phyloP scores from a whole-genome alignment of 2,797 vertebrate genomes.

The Gobionotothen gibberifrons region DNA sequence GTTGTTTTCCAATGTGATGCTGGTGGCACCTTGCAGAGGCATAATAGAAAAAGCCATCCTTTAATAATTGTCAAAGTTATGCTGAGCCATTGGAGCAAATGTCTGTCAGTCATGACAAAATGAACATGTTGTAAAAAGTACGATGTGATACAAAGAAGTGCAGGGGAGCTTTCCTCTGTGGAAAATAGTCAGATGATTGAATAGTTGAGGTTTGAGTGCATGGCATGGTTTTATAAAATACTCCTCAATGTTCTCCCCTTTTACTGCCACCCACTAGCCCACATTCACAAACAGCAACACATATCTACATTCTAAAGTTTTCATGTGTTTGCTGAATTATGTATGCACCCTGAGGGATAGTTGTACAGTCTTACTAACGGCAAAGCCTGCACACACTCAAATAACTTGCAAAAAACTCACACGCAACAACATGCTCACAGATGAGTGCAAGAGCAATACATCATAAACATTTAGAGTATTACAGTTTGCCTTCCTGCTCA shows the following conservation, averaged over 20 bases:
- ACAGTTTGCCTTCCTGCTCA: constrained; percentile 16
- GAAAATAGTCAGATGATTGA: constrained; percentile 14
- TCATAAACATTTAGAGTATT: constrained; percentile 25
- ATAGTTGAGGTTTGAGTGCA: constrained; percentile 22
- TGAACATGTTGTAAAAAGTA: constrained; percentile 17
- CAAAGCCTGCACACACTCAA: constrained; percentile 41
- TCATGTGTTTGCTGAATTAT: constrained; percentile 75
- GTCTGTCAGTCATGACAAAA: constrained; percentile 28
- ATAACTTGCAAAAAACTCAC: constrained; percentile 10
- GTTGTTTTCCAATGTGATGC: constrained; percentile 56
- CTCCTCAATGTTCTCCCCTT: constrained; percentile 20
- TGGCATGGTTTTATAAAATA: constrained; percentile 34
- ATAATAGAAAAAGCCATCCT: constrained; percentile 46
- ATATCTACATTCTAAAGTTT: constrained; percentile 52
- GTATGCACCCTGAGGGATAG: constrained; percentile 65
- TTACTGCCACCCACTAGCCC: constrained; percentile 33
- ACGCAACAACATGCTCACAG: constrained; percentile 17
- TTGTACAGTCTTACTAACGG: constrained; percentile 60
- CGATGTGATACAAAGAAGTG: constrained; percentile 36
- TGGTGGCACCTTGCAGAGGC: constrained; percentile 46
- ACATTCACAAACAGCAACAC: constrained; percentile 55
- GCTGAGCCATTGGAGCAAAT: constrained; percentile 12
- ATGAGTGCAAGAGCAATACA: constrained; percentile 7
- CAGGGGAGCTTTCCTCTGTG: background rate
- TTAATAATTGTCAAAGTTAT: constrained; percentile 59